A percentile compares a stretch with the other conserved stretches of the same genome.
Evolutionary conservation across 1,140 invertebrate genomes (phyloP).

Genomic region (Drosophila bocki): DNA sequence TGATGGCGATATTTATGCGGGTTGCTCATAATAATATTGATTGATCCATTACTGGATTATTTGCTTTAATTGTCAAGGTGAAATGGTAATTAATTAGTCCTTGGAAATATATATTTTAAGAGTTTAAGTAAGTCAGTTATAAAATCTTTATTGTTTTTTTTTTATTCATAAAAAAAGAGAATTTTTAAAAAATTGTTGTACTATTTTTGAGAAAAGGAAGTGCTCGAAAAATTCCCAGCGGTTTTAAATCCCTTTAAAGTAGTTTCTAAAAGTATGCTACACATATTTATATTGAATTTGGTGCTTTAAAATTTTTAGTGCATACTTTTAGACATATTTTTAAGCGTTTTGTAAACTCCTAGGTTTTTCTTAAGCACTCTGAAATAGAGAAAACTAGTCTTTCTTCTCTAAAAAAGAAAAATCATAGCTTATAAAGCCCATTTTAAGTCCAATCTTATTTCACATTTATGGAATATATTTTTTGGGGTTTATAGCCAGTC

Average conservation of each 20-base stretch:
- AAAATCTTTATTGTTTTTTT: no score
- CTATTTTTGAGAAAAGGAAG: no score
- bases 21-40: slow-evolving; percentile 16
- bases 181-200: no score
- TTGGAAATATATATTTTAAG: neutral
- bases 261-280: no score
- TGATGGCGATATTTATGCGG: slow-evolving; percentile 12
- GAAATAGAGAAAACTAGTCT: neutral
- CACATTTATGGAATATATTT: neutral
- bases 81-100: neutral
- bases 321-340: neutral
- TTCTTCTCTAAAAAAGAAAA: neutral
- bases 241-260: neutral
- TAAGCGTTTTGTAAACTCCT: no score
- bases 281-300: no score
- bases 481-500: neutral
- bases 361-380: neutral
- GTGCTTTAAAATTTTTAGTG: neutral
- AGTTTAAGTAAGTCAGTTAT: neutral
- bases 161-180: no score
- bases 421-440: neutral
- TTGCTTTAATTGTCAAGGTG: neutral
- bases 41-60: neutral
- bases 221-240: neutral
- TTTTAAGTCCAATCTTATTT: neutral